These are phyloP conservation scores for Nysson spinosus DNA, from an alignment of 2,888 invertebrate species.

Conservation along the genomic window DNA sequence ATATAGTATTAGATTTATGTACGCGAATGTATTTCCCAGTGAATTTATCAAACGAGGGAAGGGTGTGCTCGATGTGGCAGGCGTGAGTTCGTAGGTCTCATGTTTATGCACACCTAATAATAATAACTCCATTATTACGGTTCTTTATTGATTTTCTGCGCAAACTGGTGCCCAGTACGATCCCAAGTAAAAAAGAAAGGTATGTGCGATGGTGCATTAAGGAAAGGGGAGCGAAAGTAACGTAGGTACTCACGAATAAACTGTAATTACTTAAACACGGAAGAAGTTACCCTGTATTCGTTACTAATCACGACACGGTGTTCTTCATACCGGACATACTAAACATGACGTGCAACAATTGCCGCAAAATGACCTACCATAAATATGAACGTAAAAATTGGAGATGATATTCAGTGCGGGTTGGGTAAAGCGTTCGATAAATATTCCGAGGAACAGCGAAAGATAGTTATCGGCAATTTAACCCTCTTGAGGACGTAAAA, in stretches of 20 bases:
- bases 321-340: conserved; percentile 14
- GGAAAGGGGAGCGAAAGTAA: neutral
- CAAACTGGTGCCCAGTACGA: conserved; percentile 25
- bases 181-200: conserved; percentile 34
- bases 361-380: neutral
- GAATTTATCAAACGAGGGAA: neutral
- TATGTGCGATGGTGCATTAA: conserved; percentile 2
- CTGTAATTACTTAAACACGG: conserved; percentile 42
- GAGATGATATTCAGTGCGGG: neutral
- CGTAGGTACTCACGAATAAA: neutral
- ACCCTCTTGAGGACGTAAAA: conserved; percentile 28
- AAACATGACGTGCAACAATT: conserved; percentile 40
- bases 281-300: conserved; percentile 41
- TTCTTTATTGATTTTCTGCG: conserved; percentile 49
- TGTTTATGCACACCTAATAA: conserved; percentile 50
- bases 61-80: neutral
- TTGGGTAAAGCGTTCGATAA: conserved; percentile 32
- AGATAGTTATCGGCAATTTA: conserved; percentile 47
- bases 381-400: neutral
- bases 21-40: neutral
- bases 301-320: conserved; percentile 46
- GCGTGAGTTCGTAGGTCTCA: conserved; percentile 28
- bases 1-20: too few species aligned
- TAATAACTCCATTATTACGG: conserved; percentile 46
- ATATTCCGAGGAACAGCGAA: conserved; percentile 31